Conservation (phyloP, 2,888 invertebrate species). For the Agrochola lota region DNA sequence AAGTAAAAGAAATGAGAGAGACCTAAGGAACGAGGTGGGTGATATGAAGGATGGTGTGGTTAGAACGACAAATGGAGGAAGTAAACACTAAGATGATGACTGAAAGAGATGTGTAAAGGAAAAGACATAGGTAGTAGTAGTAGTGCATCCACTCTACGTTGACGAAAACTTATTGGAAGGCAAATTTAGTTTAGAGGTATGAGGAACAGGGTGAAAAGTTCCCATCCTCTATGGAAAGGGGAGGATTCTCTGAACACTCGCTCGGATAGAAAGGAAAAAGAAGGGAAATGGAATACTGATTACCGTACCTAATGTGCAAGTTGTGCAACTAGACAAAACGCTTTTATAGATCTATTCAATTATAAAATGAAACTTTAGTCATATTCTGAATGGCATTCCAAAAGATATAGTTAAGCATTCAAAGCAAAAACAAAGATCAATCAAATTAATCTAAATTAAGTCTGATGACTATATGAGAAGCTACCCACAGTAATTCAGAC, state of each 20-base stretch:
- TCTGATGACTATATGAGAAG: slow-evolving; percentile 2
- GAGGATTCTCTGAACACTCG: neutral
- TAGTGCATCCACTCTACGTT: neutral
- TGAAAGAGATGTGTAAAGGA: neutral
- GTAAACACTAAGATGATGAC: neutral
- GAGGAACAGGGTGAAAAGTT: neutral
- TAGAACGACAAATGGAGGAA: neutral
- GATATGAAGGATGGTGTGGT: neutral
- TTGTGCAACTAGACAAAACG: neutral
- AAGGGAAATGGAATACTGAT: neutral
- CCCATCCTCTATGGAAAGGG: neutral
- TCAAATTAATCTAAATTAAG: neutral
- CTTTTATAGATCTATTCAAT: neutral
- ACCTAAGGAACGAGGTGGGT: neutral
- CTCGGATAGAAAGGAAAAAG: neutral
- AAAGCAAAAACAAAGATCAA: neutral
- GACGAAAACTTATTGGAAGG: neutral
- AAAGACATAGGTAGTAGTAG: no score
- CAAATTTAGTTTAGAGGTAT: neutral
- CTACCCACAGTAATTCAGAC: slow-evolving; percentile 3
- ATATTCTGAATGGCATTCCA: neutral
- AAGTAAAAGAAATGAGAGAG: neutral
- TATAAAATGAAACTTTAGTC: neutral
- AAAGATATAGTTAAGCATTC: neutral
- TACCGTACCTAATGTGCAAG: neutral